Base-by-base conservation (phyloP, 2,888 invertebrate species). In the Heteromurus nitidus region DNA sequence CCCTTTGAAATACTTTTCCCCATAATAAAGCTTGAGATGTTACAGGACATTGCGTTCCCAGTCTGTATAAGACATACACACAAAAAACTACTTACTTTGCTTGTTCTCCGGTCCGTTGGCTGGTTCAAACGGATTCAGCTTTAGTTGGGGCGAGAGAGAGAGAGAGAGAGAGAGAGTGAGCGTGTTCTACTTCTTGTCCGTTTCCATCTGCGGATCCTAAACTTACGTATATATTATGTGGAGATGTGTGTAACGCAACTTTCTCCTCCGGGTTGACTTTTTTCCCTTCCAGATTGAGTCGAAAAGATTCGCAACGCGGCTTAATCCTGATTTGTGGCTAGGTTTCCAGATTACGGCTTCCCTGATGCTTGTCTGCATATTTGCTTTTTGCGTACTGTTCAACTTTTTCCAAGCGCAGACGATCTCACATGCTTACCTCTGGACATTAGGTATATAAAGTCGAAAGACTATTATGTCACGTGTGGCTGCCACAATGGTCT, bases 261-360 rank as follows among this genome's bases (percentile, higher is more conserved):
- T 5, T 2, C 44, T 62, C 16, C n/a, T 13, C 22, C 28, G 31
- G 72, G 73, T 64, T 73, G 73, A 73, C 73, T 73, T 73, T 47
- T 73, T 73, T 22, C n/a, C n/a, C 73, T 22, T 73, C 28, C 73
- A 73, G 73, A 73, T 73, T 73, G 73, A 73, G 64, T 62, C 64
- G 64, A 73, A 73, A 73, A 58, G 73, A 73, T 73, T 64, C 50
- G 26, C 50, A 67, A 50, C n/a, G n/a, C 30, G 62, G 73, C 73
- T 73, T 72, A 73, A 73, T 73, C 73, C 73, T 73, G 73, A 73
- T 73, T 73, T 73, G 73, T 73, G 73, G 73, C 64, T 62, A 20
- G 64, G 73, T 73, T 73, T 31, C 24, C 64, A 73, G 73, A 73
- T 73, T 73, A 73, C 73, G 73, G 62, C 73, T 26, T 62, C n/a